Conservation (phyloP, 2,888 invertebrate genomes). For the Eulithis prunata region DNA sequence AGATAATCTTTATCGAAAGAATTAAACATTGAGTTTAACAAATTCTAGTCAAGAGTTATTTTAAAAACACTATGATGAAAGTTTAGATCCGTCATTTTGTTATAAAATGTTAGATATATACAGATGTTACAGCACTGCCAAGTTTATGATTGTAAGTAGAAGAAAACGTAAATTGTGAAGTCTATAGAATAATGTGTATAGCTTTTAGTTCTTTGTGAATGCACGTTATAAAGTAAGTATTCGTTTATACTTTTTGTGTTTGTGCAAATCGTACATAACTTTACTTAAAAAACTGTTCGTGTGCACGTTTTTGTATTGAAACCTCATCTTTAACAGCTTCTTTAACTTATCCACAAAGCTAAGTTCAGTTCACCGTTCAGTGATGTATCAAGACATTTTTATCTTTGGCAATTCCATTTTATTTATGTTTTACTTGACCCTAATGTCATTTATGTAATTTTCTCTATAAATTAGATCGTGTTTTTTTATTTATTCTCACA, state of each 20-base stretch:
- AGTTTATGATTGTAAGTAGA: slow-evolving; percentile 61
- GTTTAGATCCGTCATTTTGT: slow-evolving; percentile 46
- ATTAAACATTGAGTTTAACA: slow-evolving; percentile 23
- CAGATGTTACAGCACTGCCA: slow-evolving; percentile 79
- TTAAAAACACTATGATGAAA: slow-evolving; percentile 11
- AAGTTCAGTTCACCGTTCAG: too few relatives aligned
- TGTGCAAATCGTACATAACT: background rate
- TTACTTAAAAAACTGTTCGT: too few relatives aligned
- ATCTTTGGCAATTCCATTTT: too few relatives aligned
- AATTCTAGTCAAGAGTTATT: slow-evolving; percentile 23
- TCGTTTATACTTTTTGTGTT: background rate
- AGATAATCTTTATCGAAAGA: slow-evolving; percentile 29
- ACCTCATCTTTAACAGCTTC: too few relatives aligned
- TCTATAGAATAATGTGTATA: slow-evolving; percentile 33
- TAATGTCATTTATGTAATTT: too few relatives aligned
- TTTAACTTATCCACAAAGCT: too few relatives aligned
- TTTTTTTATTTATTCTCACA: too few relatives aligned
- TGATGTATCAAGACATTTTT: too few relatives aligned
- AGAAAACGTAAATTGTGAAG: slow-evolving; percentile 50
- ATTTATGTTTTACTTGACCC: too few relatives aligned
- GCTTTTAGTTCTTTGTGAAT: slow-evolving; percentile 40
- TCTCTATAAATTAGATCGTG: too few relatives aligned
- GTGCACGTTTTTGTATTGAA: too few relatives aligned
- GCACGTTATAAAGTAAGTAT: slow-evolving; percentile 16
- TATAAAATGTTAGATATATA: slow-evolving; percentile 53